Conservation (phyloP, 2,113 vertebrate genomes). For the Bufo gargarizans region DNA sequence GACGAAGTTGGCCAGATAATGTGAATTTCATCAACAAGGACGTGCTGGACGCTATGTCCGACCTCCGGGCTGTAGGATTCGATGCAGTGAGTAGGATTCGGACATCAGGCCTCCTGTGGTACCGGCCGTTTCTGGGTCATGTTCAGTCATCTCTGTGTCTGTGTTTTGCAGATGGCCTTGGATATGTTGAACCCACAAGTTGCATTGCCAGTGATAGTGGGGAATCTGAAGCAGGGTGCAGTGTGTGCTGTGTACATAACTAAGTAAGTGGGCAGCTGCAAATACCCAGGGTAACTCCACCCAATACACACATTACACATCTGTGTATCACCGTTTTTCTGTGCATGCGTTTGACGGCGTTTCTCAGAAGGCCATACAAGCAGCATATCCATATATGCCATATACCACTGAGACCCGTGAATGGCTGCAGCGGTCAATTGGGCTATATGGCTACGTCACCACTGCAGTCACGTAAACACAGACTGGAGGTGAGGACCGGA, state of each 20-base stretch:
- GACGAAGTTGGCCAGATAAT: constrained; percentile 85
- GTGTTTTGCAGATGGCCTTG: constrained; percentile 75
- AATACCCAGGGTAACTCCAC: neutral
- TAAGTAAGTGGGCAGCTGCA: constrained; percentile 79
- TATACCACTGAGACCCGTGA: too few relatives aligned
- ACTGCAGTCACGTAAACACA: too few relatives aligned
- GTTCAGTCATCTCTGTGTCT: neutral
- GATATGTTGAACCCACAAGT: constrained; percentile 85
- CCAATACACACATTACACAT: too few relatives aligned
- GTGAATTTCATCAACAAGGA: constrained; percentile 82
- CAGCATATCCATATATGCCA: too few relatives aligned
- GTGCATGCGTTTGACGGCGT: too few relatives aligned
- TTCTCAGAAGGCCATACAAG: too few relatives aligned
- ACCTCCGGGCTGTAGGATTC: constrained; percentile 75
- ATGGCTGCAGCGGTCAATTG: too few relatives aligned
- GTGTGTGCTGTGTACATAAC: constrained; percentile 86
- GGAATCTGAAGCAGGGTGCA: constrained; percentile 81
- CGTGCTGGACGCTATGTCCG: constrained; percentile 71
- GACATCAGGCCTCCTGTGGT: neutral
- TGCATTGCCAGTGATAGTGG: constrained; percentile 75
- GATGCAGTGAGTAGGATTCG: constrained; percentile 72
- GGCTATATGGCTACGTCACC: too few relatives aligned
- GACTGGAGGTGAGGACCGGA: too few relatives aligned
- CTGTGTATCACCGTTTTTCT: too few relatives aligned
- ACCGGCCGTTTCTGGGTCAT: neutral